phyloP scores from a whole-genome alignment of 2,797 vertebrate genomes.

The Mallotus villosus region DNA sequence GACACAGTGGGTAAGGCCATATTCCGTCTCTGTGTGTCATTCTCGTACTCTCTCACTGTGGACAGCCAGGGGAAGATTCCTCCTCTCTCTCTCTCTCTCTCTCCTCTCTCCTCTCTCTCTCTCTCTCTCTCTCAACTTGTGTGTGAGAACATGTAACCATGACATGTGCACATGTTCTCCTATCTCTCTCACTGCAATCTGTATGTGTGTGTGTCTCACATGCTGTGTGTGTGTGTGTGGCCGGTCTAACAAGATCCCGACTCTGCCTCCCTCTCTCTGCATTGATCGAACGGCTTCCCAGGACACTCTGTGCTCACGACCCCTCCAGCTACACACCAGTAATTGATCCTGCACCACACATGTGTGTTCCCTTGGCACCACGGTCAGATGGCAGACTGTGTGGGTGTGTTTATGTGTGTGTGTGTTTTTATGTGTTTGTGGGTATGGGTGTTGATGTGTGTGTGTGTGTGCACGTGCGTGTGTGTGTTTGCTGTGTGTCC shows the following conservation, averaged over 20 bases:
- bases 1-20: too few relatives aligned
- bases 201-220: slow-evolving; percentile 11
- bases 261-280: not conserved
- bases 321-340: slow-evolving; percentile 73
- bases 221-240: too few relatives aligned
- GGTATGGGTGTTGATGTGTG: not conserved
- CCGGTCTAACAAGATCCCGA: not conserved
- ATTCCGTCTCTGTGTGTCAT: too few relatives aligned
- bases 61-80: slow-evolving; percentile 1
- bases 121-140: too few relatives aligned
- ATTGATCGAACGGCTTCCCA: not conserved
- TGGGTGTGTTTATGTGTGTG: slow-evolving; percentile 26
- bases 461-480: slow-evolving; percentile 17
- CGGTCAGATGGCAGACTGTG: slow-evolving; percentile 37
- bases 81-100: slow-evolving; percentile 7
- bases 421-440: not conserved
- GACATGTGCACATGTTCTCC: too few relatives aligned
- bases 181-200: too few relatives aligned
- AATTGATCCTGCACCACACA: slow-evolving; percentile 73
- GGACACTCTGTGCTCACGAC: slow-evolving; percentile 38
- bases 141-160: too few relatives aligned
- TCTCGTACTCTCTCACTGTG: not conserved
- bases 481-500: not conserved
- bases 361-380: slow-evolving; percentile 59
- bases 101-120: not conserved